Conservation (phyloP, 2,797 vertebrate genomes). For the Labroides dimidiatus region DNA sequence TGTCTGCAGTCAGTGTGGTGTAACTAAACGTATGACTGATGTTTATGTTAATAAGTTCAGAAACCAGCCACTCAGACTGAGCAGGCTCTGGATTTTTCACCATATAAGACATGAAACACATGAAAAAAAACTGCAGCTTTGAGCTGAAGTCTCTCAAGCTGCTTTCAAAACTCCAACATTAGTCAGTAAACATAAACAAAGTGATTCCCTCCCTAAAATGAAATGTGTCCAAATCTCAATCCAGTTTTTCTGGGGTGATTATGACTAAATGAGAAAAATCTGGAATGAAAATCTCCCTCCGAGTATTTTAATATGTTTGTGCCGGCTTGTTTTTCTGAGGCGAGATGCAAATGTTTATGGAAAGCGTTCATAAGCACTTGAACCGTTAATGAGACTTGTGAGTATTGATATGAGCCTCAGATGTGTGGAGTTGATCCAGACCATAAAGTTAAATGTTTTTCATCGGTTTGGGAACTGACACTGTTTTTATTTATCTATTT, state of each 20-base stretch:
- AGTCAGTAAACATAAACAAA: conserved; percentile 28
- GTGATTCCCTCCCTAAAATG: conserved; percentile 1
- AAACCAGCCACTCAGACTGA: conserved; percentile 31
- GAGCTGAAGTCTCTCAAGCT: not conserved
- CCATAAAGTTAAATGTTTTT: conserved; percentile 27
- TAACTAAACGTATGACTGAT: conserved; percentile 10
- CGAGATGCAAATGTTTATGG: conserved; percentile 39
- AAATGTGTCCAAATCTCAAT: conserved; percentile 41
- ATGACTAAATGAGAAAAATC: conserved; percentile 33
- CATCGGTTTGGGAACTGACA: conserved; percentile 12
- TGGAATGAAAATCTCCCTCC: conserved; percentile 6
- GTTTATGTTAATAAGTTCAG: conserved; percentile 36
- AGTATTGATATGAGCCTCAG: conserved; percentile 29
- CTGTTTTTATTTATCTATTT: too few species aligned
- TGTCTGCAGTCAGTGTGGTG: not conserved
- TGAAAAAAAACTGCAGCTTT: not conserved
- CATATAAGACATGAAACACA: conserved; percentile 1
- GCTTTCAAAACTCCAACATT: not conserved
- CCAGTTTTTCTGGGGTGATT: conserved; percentile 23
- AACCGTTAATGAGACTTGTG: conserved; percentile 48
- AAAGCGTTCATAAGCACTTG: conserved; percentile 41
- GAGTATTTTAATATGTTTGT: conserved; percentile 34
- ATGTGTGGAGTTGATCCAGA: conserved; percentile 41
- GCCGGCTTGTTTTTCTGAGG: conserved; percentile 29
- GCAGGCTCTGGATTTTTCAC: conserved; percentile 23